Evolutionary conservation across 2,797 vertebrate species (phyloP), one percentile per base, ranked within the genome.

Genomic region (Lindbergichthys nudifrons): DNA sequence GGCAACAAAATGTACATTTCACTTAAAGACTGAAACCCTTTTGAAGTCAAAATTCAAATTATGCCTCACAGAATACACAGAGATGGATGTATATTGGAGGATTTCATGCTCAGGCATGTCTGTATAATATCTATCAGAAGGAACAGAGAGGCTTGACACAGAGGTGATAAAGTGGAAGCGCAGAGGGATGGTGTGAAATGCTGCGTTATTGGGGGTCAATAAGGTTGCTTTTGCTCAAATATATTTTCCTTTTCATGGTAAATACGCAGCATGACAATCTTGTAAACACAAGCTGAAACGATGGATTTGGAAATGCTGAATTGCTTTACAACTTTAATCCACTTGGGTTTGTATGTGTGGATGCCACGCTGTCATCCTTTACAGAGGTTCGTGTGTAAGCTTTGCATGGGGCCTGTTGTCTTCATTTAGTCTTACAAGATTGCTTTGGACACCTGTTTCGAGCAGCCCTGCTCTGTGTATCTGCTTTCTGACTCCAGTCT

Each of bases 91-190:
- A 80, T 75, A 84, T 63, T 76, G 45, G 64, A 69, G 65, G 52
- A 74, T 84, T 82, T 85, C 50, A 85, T 87, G 84, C 80, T 56
- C 60, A 36, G 60, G 43, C 73, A 78, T 62, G 59, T 85, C 73
- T 61, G 30, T 46, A 52, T 36, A 60, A 68, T 73, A 65, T 58
- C 36, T 52, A 50, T 65, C 19, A 41, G 67, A 62, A 50, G 30
- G 48, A 21, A 77, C 30, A 36, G 7, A 41, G 23, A 52, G 52
- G 10, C 26, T 73, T 65, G 62, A 82, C 66, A 83, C 67, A 10
- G 48, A 65, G 67, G 61, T 39, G 60, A 69, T 36, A 6, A 42
- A 39, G 77, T 57, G 26, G 42, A 11, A 7, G 16, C 47, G 39
- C 42, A 68, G 48, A 71, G 10, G 15, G 36, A 58, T 18, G n/a